Percentiles rank a stretch among this genome's conserved stretches.
These are phyloP conservation scores for Idaea aversata DNA, from an alignment of 2,888 invertebrate species.

Conservation along the genomic window DNA sequence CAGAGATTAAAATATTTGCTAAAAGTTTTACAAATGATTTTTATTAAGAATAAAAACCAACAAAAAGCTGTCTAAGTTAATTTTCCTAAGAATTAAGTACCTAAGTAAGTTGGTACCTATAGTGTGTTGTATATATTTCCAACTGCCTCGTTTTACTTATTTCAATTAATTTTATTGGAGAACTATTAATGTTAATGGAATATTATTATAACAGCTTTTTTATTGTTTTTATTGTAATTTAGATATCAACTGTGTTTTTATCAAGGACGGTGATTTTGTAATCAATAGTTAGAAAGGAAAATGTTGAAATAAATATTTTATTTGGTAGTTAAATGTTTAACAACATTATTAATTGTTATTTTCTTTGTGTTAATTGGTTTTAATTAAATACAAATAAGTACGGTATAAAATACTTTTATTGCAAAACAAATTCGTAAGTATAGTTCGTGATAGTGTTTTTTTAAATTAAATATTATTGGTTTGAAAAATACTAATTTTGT, in stretches of 20 bases:
- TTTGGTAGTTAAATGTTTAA: background rate
- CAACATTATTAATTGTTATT: background rate
- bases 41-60: too few species aligned
- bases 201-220: slow-evolving; percentile 39
- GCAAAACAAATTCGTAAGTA: too few species aligned
- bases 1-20: too few species aligned
- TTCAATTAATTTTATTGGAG: slow-evolving; percentile 43
- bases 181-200: slow-evolving; percentile 39
- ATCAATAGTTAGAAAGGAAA: background rate
- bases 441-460: too few species aligned
- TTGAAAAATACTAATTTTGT: too few species aligned
- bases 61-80: too few species aligned
- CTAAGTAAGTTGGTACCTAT: too few species aligned
- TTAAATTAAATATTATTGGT: background rate
- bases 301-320: slow-evolving; percentile 10
- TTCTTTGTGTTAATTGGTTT: background rate
- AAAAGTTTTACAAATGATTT: too few species aligned
- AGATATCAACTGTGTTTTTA: slow-evolving; percentile 6
- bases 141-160: slow-evolving; percentile 37
- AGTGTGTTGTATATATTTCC: too few species aligned
- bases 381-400: background rate
- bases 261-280: background rate
- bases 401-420: background rate
- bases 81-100: too few species aligned
- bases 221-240: slow-evolving; percentile 37